A percentile compares a stretch with the other conserved stretches of the same genome.
Evolutionary conservation across 2,888 invertebrate species (phyloP).

Genomic region (Trilocha varians): DNA sequence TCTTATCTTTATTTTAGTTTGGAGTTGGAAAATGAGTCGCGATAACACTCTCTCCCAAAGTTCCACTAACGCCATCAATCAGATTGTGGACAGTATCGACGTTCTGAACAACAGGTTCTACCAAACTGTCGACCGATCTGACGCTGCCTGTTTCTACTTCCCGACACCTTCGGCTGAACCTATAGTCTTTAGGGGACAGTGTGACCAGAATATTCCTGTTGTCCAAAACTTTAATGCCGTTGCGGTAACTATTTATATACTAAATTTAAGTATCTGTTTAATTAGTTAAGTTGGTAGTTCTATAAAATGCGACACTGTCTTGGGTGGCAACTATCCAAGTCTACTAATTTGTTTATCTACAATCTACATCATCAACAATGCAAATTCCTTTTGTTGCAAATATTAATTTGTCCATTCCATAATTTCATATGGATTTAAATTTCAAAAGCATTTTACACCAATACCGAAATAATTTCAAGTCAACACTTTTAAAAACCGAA

Average conservation of each 20-base stretch:
- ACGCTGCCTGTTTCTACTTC: conserved; percentile 31
- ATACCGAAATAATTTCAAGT: too few species aligned
- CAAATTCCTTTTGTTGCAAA: neutral
- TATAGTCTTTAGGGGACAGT: conserved; percentile 25
- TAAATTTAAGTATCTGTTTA: too few species aligned
- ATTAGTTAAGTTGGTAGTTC: too few species aligned
- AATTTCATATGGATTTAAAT: too few species aligned
- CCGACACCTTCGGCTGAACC: conserved; percentile 17
- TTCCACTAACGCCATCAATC: conserved; percentile 18
- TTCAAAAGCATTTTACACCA: too few species aligned
- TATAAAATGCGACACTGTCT: too few species aligned
- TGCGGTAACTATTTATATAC: conserved; percentile 19
- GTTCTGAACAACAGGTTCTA: conserved; percentile 29
- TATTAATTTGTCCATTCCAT: too few species aligned
- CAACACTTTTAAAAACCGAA: too few species aligned
- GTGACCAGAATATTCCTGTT: conserved; percentile 41
- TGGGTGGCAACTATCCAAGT: too few species aligned
- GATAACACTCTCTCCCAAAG: conserved; percentile 12
- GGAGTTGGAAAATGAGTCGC: conserved; percentile 47
- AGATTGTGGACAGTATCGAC: conserved; percentile 12
- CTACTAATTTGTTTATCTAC: neutral
- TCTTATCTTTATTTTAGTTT: conserved; percentile 27
- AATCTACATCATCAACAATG: neutral
- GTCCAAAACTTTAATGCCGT: conserved; percentile 25
- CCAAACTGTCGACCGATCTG: conserved; percentile 19